Percentiles rank a stretch among this genome's conserved stretches.
phyloP scores from a whole-genome alignment of 2,797 vertebrate species.

The Eidolon dupreanum region DNA sequence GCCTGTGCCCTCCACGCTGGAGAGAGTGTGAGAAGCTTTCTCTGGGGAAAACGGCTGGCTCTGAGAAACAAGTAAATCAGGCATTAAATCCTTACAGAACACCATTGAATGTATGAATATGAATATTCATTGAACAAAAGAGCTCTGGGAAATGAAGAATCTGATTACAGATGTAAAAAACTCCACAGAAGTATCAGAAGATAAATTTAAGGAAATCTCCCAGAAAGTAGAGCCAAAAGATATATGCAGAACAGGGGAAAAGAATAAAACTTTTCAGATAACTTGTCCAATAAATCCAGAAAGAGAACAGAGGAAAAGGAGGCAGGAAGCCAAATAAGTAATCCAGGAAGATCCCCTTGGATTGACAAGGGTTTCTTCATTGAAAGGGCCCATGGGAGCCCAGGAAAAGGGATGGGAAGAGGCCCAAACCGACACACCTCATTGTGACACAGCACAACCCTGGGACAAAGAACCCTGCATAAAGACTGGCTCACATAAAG shows the following conservation, averaged over 20 bases:
- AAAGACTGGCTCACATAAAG: background rate
- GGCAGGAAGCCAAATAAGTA: background rate
- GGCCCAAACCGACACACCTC: rapidly evolving
- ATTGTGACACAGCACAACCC: too few species aligned
- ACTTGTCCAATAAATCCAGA: background rate
- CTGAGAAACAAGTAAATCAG: background rate
- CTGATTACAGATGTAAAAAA: background rate
- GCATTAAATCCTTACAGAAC: background rate
- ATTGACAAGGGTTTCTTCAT: background rate
- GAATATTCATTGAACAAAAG: background rate
- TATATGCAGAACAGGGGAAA: background rate
- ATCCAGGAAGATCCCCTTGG: background rate
- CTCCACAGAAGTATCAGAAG: background rate
- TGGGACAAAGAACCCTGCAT: background rate
- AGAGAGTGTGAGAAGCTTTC: background rate
- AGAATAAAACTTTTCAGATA: background rate
- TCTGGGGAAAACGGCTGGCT: background rate
- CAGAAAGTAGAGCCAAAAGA: background rate
- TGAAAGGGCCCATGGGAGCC: background rate
- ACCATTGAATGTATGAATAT: background rate
- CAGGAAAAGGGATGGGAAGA: background rate
- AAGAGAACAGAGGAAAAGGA: background rate
- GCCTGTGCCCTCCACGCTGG: rapidly evolving
- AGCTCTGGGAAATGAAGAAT: background rate
- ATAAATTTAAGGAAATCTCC: background rate